Evolutionary conservation across 1,140 invertebrate genomes (phyloP).

Genomic region (Drosophila sp.): DNA sequence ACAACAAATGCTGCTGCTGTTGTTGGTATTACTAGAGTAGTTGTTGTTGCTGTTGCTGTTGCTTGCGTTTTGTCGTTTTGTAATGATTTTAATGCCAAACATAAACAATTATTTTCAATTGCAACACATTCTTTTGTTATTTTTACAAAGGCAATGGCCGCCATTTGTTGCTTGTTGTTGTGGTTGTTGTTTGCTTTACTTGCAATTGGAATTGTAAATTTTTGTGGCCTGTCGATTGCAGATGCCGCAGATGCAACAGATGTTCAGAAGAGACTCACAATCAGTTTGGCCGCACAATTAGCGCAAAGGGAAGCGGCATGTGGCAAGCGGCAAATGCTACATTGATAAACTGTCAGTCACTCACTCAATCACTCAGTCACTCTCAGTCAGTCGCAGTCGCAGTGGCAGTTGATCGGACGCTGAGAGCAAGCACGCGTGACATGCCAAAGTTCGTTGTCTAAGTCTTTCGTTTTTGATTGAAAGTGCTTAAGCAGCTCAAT

Average conservation of each 20-base stretch:
- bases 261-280: slow-evolving; percentile 47
- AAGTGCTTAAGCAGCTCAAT: slow-evolving; percentile 44
- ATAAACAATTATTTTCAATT: slow-evolving; percentile 81
- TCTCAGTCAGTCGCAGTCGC: slow-evolving; percentile 36
- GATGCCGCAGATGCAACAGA: slow-evolving; percentile 64
- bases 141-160: slow-evolving; percentile 57
- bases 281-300: slow-evolving; percentile 32
- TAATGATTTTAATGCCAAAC: slow-evolving; percentile 79
- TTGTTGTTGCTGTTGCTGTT: slow-evolving; percentile 16
- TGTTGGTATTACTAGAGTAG: slow-evolving; percentile 6
- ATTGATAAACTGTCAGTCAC: slow-evolving; percentile 46
- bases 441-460: slow-evolving; percentile 45
- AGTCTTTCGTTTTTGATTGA: slow-evolving; percentile 46
- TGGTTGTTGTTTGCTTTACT: slow-evolving; percentile 42
- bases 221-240: slow-evolving; percentile 34
- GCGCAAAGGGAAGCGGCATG: slow-evolving; percentile 20
- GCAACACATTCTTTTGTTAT: slow-evolving; percentile 79
- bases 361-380: slow-evolving; percentile 53
- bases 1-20: slow-evolving; percentile 22
- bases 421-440: slow-evolving; percentile 16
- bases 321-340: slow-evolving; percentile 13
- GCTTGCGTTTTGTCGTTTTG: slow-evolving; percentile 60
- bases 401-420: not conserved
- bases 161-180: slow-evolving; percentile 22
- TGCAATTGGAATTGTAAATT: slow-evolving; percentile 73